Evolutionary conservation across 2,113 vertebrate genomes (phyloP).

Genomic region (Chaenocephalus aceratus): DNA sequence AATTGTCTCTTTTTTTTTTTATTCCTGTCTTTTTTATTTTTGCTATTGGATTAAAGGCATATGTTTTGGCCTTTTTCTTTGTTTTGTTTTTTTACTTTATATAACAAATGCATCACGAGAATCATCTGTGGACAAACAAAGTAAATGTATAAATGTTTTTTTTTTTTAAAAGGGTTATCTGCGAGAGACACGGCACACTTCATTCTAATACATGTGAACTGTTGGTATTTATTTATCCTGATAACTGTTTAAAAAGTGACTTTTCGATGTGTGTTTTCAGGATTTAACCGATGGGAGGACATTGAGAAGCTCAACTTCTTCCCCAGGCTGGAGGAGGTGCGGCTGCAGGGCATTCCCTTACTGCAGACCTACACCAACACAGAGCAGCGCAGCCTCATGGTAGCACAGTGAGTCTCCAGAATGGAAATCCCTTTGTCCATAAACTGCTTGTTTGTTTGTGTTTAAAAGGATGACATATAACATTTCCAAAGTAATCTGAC

Average conservation of each 20-base stretch:
- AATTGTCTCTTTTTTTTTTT: no score
- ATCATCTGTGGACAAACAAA: no score
- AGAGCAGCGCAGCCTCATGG: slow-evolving; percentile 93
- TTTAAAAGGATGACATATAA: no score
- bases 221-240: not conserved
- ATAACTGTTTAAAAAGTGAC: not conserved
- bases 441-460: not conserved
- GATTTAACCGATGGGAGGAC: slow-evolving; percentile 95
- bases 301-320: slow-evolving; percentile 97
- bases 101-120: no score
- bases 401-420: slow-evolving; percentile 86
- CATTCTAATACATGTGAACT: not conserved
- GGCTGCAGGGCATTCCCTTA: slow-evolving; percentile 94
- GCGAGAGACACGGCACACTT: not conserved
- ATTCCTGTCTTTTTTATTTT: no score
- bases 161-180: not conserved
- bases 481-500: no score
- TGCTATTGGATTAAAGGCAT: no score
- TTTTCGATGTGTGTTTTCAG: slow-evolving; percentile 73
- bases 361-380: slow-evolving; percentile 93
- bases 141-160: no score
- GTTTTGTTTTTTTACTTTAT: no score
- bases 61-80: no score
- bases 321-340: slow-evolving; percentile 94
- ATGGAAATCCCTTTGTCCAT: not conserved